phyloP scores from a whole-genome alignment of 37 sponge, comb jelly and placozoan species.

The Corticium candelabrum region DNA sequence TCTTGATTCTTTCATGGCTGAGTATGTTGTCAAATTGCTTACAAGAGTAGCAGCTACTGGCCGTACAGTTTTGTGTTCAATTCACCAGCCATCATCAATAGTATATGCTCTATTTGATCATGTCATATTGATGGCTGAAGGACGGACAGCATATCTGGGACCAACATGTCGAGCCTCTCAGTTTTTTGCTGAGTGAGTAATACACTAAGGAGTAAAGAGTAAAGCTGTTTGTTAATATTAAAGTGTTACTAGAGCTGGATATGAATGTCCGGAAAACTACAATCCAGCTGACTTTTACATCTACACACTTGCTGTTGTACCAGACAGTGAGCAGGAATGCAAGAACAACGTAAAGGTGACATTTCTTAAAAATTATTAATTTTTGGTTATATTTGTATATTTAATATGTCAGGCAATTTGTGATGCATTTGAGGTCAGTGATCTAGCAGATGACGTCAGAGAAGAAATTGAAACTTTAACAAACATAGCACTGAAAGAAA shows the following conservation, averaged over 20 bases:
- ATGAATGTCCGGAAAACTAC: slow-evolving; percentile 38
- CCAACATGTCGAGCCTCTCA: no score
- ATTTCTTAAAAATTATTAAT: no score
- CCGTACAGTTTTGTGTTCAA: slow-evolving; percentile 42
- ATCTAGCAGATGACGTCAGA: no score
- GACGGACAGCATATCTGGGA: neutral
- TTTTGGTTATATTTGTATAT: no score
- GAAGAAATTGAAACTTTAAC: no score
- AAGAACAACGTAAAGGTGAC: slow-evolving; percentile 15
- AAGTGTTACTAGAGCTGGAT: slow-evolving; percentile 10
- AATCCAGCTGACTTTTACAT: slow-evolving; percentile 45
- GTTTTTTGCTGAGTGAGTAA: no score
- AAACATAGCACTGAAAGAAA: no score
- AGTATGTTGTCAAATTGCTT: slow-evolving; percentile 23
- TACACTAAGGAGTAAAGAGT: no score
- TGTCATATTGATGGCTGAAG: neutral
- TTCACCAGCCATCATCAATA: slow-evolving; percentile 51
- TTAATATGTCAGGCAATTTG: no score
- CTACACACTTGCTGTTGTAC: slow-evolving; percentile 27
- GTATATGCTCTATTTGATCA: slow-evolving; percentile 37
- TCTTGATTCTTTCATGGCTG: slow-evolving; percentile 45
- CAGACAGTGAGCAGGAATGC: slow-evolving; percentile 34
- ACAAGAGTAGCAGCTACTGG: slow-evolving; percentile 26
- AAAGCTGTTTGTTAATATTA: no score
- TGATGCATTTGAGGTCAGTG: no score